phyloP scores from a whole-genome alignment of 64 coral and sea anemone genomes.

The Montipora efflorescens region DNA sequence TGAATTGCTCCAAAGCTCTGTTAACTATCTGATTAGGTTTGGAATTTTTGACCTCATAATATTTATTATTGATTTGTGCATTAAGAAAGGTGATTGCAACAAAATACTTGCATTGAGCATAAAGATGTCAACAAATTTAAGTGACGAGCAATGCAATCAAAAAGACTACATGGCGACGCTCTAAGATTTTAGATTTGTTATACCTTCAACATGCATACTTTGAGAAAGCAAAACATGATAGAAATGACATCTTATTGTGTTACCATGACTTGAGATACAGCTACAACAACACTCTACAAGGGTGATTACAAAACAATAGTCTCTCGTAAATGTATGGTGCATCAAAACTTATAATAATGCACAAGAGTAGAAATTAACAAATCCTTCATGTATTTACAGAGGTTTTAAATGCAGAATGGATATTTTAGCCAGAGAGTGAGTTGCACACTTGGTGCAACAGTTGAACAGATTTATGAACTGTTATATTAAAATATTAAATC shows the following conservation, averaged over 20 bases:
- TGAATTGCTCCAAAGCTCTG: too few species aligned
- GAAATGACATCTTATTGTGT: too few species aligned
- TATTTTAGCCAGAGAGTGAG: not conserved
- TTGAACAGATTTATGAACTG: too few species aligned
- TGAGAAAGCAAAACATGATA: not conserved
- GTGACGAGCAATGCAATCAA: not conserved
- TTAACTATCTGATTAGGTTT: too few species aligned
- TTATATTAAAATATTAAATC: too few species aligned
- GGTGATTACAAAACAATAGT: not conserved
- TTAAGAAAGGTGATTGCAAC: not conserved
- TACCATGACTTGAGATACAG: not conserved
- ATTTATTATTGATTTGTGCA: not conserved
- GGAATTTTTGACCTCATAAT: too few species aligned
- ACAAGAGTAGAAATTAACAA: not conserved
- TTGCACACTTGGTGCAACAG: not conserved
- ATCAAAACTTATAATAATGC: not conserved
- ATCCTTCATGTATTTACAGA: not conserved
- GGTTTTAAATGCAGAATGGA: not conserved
- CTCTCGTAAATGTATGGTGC: not conserved
- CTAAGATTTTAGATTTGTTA: conserved; percentile 47
- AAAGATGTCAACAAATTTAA: not conserved
- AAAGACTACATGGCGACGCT: not conserved
- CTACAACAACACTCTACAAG: not conserved
- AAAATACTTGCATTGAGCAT: not conserved
- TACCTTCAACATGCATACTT: conserved; percentile 27